Evolutionary conservation across 2,113 vertebrate species (phyloP).

Genomic region (Mobula hypostoma): DNA sequence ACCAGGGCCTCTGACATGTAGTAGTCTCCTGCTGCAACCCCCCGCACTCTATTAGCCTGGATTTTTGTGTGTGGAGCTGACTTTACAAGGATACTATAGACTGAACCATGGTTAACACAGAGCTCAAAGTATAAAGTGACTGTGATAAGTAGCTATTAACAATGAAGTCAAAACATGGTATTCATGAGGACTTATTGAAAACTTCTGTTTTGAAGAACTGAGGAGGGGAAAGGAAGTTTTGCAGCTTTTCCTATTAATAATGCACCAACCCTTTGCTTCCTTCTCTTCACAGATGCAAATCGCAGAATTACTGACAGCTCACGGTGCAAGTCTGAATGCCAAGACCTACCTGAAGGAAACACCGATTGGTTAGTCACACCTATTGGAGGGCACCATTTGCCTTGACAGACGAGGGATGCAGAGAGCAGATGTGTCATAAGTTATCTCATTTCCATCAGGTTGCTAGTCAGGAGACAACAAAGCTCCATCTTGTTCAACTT

Average conservation of each 20-base stretch:
- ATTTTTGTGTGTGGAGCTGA: too few species aligned
- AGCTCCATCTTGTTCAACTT: not conserved
- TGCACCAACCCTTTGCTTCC: not conserved
- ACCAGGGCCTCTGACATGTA: too few species aligned
- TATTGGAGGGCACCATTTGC: not conserved
- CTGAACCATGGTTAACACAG: too few species aligned
- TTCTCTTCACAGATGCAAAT: conserved; percentile 75
- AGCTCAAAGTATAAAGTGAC: not conserved
- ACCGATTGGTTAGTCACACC: conserved; percentile 74
- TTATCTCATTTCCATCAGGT: not conserved
- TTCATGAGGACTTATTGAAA: not conserved
- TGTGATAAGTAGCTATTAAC: not conserved
- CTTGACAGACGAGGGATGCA: not conserved
- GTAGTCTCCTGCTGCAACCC: too few species aligned
- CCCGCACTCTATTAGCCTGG: too few species aligned
- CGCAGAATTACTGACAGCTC: conserved; percentile 85
- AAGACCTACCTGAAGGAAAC: conserved; percentile 92
- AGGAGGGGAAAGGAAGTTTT: not conserved
- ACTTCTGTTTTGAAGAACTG: not conserved
- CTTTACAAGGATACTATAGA: too few species aligned
- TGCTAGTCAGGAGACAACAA: not conserved
- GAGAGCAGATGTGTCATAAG: not conserved
- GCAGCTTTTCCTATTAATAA: not conserved
- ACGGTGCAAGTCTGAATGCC: conserved; percentile 85
- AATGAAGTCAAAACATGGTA: not conserved